phyloP scores from a whole-genome alignment of 2,888 invertebrate genomes.

The Habroteleia sp. region DNA sequence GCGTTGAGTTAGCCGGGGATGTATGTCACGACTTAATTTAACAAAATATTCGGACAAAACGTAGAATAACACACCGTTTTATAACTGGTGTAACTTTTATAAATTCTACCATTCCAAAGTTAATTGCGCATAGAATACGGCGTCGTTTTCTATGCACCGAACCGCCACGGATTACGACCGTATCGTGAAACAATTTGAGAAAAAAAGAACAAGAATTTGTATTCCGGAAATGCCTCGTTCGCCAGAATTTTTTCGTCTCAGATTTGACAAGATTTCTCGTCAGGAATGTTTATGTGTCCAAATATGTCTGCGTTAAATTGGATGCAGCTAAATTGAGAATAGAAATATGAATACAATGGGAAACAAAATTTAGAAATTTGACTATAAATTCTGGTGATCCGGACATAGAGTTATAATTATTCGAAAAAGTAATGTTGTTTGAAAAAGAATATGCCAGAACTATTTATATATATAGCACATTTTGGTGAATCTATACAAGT shows the following conservation, averaged over 20 bases:
- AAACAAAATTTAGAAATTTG: too few species aligned
- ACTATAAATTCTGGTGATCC: too few species aligned
- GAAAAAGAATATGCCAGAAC: too few species aligned
- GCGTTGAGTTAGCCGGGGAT: constrained; percentile 18
- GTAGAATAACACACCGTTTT: constrained; percentile 40
- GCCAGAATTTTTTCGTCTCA: constrained; percentile 2
- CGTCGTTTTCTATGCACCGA: constrained; percentile 40
- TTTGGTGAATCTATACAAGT: too few species aligned
- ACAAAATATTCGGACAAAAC: constrained; percentile 46
- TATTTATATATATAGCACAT: too few species aligned
- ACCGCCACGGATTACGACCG: constrained; percentile 47
- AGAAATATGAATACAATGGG: too few species aligned
- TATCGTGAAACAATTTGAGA: constrained; percentile 49
- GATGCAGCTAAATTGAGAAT: too few species aligned
- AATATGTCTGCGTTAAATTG: too few species aligned
- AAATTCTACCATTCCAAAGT: constrained; percentile 49
- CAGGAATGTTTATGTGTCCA: constrained; percentile 4
- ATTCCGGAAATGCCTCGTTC: constrained; percentile 19
- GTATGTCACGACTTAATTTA: constrained; percentile 38
- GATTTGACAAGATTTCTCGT: constrained; percentile 20
- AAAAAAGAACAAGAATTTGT: constrained; percentile 8
- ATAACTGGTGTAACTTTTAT: constrained; percentile 58
- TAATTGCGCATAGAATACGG: constrained; percentile 58
- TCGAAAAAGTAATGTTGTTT: too few species aligned
- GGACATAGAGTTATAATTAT: too few species aligned